phyloP scores from a whole-genome alignment of 2,888 invertebrate species.

The Apotomis betuletana region DNA sequence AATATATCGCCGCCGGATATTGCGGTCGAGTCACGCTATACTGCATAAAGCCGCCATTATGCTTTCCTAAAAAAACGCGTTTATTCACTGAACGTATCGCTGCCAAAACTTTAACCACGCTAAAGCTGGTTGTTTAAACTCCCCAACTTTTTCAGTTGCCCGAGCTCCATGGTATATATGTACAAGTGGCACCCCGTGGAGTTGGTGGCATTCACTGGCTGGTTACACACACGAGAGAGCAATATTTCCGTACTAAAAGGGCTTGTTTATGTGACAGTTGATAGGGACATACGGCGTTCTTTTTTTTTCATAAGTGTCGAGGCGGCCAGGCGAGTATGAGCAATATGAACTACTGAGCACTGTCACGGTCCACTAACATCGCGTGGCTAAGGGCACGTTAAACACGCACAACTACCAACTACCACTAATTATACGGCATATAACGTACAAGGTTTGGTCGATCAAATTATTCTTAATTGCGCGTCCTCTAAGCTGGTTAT shows the following conservation, averaged over 20 bases:
- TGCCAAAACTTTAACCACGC: constrained; percentile 34
- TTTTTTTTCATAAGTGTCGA: constrained; percentile 7
- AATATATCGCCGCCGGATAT: constrained; percentile 18
- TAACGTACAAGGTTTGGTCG: constrained; percentile 17
- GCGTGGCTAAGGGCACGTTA: constrained; percentile 35
- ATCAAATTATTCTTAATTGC: constrained; percentile 16
- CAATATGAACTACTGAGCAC: constrained; percentile 24
- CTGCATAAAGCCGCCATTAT: constrained; percentile 33
- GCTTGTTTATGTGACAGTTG: not conserved
- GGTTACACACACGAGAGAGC: constrained; percentile 35
- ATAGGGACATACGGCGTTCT: not conserved
- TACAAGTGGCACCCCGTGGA: constrained; percentile 8
- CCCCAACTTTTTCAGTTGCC: constrained; percentile 15
- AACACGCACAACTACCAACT: constrained; percentile 17
- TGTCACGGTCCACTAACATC: constrained; percentile 28
- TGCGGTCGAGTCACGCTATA: constrained; percentile 33
- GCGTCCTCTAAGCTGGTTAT: constrained; percentile 17
- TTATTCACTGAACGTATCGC: constrained; percentile 30
- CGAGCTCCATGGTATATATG: not conserved
- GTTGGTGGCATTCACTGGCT: constrained; percentile 14
- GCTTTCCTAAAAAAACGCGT: constrained; percentile 25
- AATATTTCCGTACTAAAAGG: constrained; percentile 19
- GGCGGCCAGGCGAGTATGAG: constrained; percentile 32
- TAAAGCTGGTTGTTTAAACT: constrained; percentile 23
- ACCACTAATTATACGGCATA: constrained; percentile 28